A percentile compares a stretch with the other conserved stretches of the same genome.
These are phyloP conservation scores for Drosophila watanabei DNA, from an alignment of 1,140 invertebrate genomes.

Conservation along the genomic window DNA sequence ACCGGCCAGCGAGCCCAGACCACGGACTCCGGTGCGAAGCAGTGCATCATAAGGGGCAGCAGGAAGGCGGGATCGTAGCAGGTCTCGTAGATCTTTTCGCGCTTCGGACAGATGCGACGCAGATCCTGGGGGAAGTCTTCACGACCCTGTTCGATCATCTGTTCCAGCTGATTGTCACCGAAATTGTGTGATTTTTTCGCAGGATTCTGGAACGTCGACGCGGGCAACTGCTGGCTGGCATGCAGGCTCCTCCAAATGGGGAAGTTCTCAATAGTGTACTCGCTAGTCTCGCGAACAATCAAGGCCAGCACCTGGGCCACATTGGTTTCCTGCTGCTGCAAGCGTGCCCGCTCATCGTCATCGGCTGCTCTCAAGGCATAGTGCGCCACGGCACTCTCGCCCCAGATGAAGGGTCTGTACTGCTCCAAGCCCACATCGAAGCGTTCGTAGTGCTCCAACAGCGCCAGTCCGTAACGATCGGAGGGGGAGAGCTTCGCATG, in stretches of 20 bases:
- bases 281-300: constrained; percentile 88
- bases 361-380: constrained; percentile 89
- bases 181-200: constrained; percentile 38
- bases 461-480: constrained; percentile 88
- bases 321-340: constrained; percentile 89
- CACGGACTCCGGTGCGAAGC: constrained; percentile 87
- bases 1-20: constrained; percentile 88
- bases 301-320: constrained; percentile 90
- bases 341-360: constrained; percentile 86
- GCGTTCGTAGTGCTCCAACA: constrained; percentile 89
- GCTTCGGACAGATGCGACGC: constrained; percentile 70
- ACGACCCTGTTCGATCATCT: constrained; percentile 59
- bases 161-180: constrained; percentile 70
- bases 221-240: constrained; percentile 67
- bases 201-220: constrained; percentile 60
- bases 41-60: constrained; percentile 88
- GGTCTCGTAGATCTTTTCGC: constrained; percentile 67
- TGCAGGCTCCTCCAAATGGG: constrained; percentile 86
- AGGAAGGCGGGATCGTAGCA: constrained; percentile 91
- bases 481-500: constrained; percentile 88
- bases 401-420: constrained; percentile 93
- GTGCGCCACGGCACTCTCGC: constrained; percentile 90
- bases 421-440: constrained; percentile 88
- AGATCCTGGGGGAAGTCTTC: constrained; percentile 48
- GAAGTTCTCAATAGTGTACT: constrained; percentile 90